Conservation (phyloP, 2,113 vertebrate genomes). For the Noctilio leporinus region DNA sequence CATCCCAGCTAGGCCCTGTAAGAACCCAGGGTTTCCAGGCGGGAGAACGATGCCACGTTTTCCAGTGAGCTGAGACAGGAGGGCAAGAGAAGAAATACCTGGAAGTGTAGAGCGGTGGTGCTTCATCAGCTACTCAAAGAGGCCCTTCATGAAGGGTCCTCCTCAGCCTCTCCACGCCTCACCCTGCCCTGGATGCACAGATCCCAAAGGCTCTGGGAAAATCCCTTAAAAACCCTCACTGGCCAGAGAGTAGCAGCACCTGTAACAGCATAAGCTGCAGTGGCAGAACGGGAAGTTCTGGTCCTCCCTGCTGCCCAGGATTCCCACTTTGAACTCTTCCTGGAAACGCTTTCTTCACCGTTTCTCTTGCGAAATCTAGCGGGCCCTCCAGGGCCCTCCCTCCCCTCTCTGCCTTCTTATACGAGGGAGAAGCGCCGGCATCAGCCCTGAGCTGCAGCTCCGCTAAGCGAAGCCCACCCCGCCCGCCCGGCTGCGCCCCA, state of each 20-base stretch:
- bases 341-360: conserved; percentile 48
- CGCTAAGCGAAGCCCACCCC: neutral
- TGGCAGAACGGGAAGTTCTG: neutral
- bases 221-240: neutral
- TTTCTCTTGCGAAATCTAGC: conserved; percentile 57
- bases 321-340: conserved; percentile 53
- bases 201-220: neutral
- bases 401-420: conserved; percentile 26
- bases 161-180: neutral
- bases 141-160: neutral
- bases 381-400: conserved; percentile 30
- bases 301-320: conserved; percentile 17
- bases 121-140: neutral
- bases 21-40: neutral
- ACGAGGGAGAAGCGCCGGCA: fast-evolving
- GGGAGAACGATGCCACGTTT: neutral
- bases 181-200: neutral
- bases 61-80: neutral
- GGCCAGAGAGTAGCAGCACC: fast-evolving
- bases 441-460: neutral
- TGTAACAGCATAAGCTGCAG: neutral
- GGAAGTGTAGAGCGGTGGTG: neutral
- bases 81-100: neutral
- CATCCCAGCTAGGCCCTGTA: neutral
- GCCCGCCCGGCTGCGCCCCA: fast-evolving